phyloP scores from a whole-genome alignment of 2,888 invertebrate genomes.

The Cataglyphis altisquamis region DNA sequence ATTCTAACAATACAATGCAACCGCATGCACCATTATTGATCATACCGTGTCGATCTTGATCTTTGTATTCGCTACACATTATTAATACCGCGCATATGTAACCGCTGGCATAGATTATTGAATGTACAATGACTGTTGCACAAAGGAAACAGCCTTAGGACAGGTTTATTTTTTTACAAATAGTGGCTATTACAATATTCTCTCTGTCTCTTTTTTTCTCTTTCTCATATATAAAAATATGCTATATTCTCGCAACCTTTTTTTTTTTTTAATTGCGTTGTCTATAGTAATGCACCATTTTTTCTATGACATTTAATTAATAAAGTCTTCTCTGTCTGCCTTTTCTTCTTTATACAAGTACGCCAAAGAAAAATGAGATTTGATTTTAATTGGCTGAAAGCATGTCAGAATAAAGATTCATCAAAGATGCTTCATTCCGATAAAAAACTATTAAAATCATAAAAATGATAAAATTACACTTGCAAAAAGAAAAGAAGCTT shows the following conservation, averaged over 20 bases:
- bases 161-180: background rate
- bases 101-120: constrained; percentile 2
- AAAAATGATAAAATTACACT: background rate
- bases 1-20: constrained; percentile 44
- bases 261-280: background rate
- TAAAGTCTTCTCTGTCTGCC: background rate
- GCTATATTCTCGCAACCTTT: background rate
- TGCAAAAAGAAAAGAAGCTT: background rate
- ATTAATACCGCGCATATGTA: constrained; percentile 62
- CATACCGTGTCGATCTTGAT: constrained; percentile 62
- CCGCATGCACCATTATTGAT: constrained; percentile 30
- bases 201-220: background rate
- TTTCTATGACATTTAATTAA: constrained; percentile 14
- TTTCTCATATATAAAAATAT: background rate
- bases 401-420: background rate
- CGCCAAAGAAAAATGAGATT: background rate
- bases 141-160: background rate
- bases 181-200: background rate
- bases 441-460: background rate
- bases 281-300: background rate
- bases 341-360: background rate
- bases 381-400: background rate
- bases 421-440: constrained; percentile 1
- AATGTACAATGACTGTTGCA: background rate
- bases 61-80: constrained; percentile 63